phyloP scores from a whole-genome alignment of 2,888 invertebrate species.

The Eurytoma californica region DNA sequence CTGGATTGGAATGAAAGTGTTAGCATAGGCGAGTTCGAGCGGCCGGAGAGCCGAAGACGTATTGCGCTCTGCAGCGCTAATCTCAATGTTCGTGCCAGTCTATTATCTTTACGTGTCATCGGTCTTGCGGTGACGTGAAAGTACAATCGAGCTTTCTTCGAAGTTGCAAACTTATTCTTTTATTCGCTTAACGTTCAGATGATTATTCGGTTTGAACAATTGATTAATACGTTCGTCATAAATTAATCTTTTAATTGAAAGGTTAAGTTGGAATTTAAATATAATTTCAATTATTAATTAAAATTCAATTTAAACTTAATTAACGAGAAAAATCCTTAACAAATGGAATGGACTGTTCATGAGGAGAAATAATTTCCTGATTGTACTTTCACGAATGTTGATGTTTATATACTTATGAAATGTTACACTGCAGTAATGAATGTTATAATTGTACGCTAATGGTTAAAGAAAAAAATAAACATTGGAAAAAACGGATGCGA shows the following conservation, averaged over 20 bases:
- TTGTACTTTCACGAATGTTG: constrained; percentile 29
- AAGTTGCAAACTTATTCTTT: neutral
- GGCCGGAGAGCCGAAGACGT: neutral
- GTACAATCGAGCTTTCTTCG: neutral
- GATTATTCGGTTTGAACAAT: neutral
- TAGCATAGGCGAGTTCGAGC: neutral
- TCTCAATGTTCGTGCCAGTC: neutral
- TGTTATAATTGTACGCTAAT: constrained; percentile 10
- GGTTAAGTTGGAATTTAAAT: neutral
- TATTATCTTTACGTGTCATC: neutral
- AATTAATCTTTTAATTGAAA: neutral
- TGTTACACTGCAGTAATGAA: constrained; percentile 7
- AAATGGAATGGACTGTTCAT: neutral
- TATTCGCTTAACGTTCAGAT: neutral
- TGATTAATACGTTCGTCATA: neutral
- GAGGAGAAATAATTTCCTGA: neutral
- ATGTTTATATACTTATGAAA: constrained; percentile 7
- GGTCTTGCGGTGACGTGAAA: neutral
- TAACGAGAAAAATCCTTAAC: neutral
- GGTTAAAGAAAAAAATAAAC: constrained; percentile 17
- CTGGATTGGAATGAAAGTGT: constrained; percentile 59
- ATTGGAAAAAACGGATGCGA: constrained; percentile 26
- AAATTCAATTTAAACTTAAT: neutral
- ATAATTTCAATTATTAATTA: neutral
- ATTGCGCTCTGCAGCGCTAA: neutral